Conservation (phyloP, 2,113 vertebrate species). For the Calidris pygmaea region DNA sequence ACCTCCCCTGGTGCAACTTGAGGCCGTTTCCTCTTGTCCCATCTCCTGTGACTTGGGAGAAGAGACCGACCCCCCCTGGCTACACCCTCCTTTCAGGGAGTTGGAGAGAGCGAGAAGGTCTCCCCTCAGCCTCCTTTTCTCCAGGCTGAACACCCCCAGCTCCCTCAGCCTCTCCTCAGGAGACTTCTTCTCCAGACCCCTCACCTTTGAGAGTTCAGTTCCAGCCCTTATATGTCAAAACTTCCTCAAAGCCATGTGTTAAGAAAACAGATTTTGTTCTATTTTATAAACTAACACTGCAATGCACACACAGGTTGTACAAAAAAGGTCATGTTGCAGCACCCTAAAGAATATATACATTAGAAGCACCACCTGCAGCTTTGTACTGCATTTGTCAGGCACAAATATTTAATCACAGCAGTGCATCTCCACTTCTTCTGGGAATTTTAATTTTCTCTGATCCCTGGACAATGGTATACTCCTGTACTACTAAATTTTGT, state of each 20-base stretch:
- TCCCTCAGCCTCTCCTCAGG: too few species aligned
- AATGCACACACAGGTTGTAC: too few species aligned
- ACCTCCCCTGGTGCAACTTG: too few species aligned
- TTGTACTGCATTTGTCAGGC: not conserved
- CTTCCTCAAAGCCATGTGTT: not conserved
- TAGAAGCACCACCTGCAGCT: not conserved
- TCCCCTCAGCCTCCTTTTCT: too few species aligned
- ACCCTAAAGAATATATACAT: not conserved
- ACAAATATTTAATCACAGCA: not conserved
- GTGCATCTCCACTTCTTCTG: not conserved
- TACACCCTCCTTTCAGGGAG: too few species aligned
- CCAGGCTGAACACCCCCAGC: too few species aligned
- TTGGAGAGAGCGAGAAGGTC: too few species aligned
- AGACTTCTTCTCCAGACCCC: too few species aligned
- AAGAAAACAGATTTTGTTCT: fast-evolving
- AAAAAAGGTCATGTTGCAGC: not conserved
- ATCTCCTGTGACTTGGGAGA: too few species aligned
- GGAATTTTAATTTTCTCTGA: not conserved
- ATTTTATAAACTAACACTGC: not conserved
- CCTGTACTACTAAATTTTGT: not conserved
- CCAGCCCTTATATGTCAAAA: not conserved
- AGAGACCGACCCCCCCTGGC: too few species aligned
- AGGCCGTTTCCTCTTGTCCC: too few species aligned
- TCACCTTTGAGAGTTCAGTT: not conserved
- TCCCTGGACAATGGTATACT: not conserved